Evolutionary conservation across 2,888 invertebrate genomes (phyloP).

Genomic region (Lagria hirta): DNA sequence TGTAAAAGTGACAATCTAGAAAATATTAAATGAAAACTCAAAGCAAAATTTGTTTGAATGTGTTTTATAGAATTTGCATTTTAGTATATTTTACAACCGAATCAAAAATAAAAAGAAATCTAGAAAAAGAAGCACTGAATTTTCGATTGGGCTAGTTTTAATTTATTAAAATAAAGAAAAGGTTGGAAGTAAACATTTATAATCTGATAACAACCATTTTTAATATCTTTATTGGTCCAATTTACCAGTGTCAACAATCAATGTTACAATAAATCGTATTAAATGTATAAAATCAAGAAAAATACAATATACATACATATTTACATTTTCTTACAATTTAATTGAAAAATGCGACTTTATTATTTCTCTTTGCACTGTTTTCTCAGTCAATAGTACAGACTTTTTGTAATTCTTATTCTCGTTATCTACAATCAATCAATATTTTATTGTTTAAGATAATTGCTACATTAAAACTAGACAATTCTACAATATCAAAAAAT

Average conservation of each 20-base stretch:
- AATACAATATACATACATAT: slow-evolving; percentile 30
- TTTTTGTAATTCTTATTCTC: slow-evolving; percentile 18
- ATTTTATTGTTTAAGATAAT: background rate
- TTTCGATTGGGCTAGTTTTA: too few species aligned
- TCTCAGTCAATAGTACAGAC: slow-evolving; percentile 30
- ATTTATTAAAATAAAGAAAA: too few species aligned
- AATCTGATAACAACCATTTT: too few species aligned
- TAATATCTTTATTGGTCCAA: slow-evolving; percentile 37
- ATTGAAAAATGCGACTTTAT: slow-evolving; percentile 24
- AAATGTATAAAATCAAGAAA: slow-evolving; percentile 34
- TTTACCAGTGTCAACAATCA: slow-evolving; percentile 42
- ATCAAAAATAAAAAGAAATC: too few species aligned
- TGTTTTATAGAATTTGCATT: too few species aligned
- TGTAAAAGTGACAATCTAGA: too few species aligned
- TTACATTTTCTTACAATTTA: slow-evolving; percentile 26
- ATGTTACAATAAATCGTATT: slow-evolving; percentile 27
- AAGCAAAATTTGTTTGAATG: too few species aligned
- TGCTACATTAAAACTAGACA: slow-evolving; percentile 3
- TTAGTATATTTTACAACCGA: too few species aligned
- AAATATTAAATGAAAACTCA: too few species aligned
- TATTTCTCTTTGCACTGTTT: slow-evolving; percentile 27
- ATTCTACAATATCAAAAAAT: slow-evolving; percentile 6
- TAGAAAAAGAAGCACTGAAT: too few species aligned
- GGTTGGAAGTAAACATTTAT: too few species aligned
- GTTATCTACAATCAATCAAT: too few species aligned